Base-by-base conservation (phyloP, 2,888 invertebrate genomes). In the Drosophila engyochracea region DNA sequence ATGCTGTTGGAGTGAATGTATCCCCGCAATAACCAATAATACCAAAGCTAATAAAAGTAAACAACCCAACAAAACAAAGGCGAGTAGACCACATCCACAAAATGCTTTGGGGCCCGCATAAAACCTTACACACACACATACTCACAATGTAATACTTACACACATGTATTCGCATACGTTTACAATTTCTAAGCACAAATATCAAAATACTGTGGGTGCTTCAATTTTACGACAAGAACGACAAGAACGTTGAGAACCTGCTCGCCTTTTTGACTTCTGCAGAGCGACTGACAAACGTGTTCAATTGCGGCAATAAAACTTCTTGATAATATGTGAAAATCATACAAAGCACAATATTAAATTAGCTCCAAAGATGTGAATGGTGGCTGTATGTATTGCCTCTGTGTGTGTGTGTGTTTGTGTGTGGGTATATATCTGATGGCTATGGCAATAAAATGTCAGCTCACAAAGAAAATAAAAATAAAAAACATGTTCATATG, bases 341-440 rank as follows among this genome's bases (percentile, higher is more conserved):
- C 87, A 88, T 88, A 89, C 87, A 88, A 88, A 88, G 87, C 90
- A 89, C 90, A 88, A 88, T 88, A 88, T 88, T 88, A 88, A 88
- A 88, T 89, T 88, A 88, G 90, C 82, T 70, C 76, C 82, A 79
- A 78, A 83, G 74, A 74, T 73, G 65, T 66, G 69, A 59, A 72
- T 68, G 58, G 16, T 44, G 14, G 51, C 22, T 51, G 12, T 53
- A 16, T 44, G 39, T 61, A 31, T 57, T 54, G 25, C 31, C 19
- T 33, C 10, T 44, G n/a, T 33, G 41, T 30, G 41, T 22, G 33
- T n/a, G 9, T 35, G n/a, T 19, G 44, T 35, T 9, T 9, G 44
- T 22, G n/a, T 28, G 37, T 37, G 7, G 30, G 7, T 1, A 16
- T 37, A 25, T 47, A 37, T 55, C 58, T 49, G 58, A 47, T 28